Evolutionary conservation across 2,888 invertebrate species (phyloP).

Genomic region (Nephrotoma appendiculata): DNA sequence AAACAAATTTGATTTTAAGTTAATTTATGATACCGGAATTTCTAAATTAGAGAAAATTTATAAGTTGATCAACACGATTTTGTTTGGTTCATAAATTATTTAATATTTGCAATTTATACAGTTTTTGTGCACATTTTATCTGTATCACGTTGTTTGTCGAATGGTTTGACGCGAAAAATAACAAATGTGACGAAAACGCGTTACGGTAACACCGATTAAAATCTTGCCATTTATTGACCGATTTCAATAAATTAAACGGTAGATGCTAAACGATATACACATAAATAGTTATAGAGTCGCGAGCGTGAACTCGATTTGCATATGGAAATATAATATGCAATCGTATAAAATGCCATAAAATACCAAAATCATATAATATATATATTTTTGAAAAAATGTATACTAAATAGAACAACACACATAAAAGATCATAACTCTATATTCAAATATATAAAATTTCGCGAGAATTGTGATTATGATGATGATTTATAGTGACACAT

Average conservation of each 20-base stretch:
- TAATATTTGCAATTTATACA: not conserved
- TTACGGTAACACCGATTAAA: too few species aligned
- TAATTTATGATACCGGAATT: not conserved
- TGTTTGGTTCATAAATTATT: not conserved
- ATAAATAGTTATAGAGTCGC: not conserved
- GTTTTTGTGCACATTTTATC: not conserved
- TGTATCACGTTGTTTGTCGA: not conserved
- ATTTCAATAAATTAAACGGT: too few species aligned
- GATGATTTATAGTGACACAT: slow-evolving; percentile 5
- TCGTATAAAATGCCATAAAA: not conserved
- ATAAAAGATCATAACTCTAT: not conserved
- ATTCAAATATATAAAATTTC: not conserved
- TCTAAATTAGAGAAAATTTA: not conserved
- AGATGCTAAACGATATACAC: too few species aligned
- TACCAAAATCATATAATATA: not conserved
- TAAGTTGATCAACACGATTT: not conserved
- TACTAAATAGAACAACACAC: not conserved
- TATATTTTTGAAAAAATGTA: not conserved
- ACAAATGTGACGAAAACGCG: too few species aligned
- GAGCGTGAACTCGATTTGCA: not conserved
- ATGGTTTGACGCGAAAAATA: not conserved
- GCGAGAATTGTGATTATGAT: slow-evolving; percentile 5
- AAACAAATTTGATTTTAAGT: not conserved
- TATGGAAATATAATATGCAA: not conserved
- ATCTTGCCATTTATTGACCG: too few species aligned